These are phyloP conservation scores for Nansenia antarctica DNA, from an alignment of 2,113 vertebrate species.

Conservation along the genomic window DNA sequence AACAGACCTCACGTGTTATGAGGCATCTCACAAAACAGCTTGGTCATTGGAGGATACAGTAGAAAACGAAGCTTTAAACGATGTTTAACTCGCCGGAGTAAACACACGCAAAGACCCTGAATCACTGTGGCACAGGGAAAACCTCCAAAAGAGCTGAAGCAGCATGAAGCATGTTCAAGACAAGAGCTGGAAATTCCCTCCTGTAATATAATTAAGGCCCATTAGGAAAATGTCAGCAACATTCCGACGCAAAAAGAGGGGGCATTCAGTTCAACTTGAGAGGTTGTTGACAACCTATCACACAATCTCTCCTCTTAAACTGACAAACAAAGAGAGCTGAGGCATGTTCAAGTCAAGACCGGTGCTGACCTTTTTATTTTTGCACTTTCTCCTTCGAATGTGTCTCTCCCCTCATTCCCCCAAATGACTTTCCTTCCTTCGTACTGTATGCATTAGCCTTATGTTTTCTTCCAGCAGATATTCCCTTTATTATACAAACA, in stretches of 20 bases:
- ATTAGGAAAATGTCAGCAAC: constrained; percentile 23
- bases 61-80: constrained; percentile 15
- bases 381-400: not conserved
- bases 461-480: not conserved
- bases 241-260: constrained; percentile 8
- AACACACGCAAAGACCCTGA: constrained; percentile 15
- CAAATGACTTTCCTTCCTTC: constrained; percentile 21
- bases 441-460: too few species aligned
- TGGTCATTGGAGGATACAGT: constrained; percentile 33
- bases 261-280: constrained; percentile 11
- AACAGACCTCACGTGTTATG: constrained; percentile 33
- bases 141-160: constrained; percentile 17
- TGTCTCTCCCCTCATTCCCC: constrained; percentile 9
- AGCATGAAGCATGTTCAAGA: too few species aligned
- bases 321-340: constrained; percentile 18
- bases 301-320: constrained; percentile 12
- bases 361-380: constrained; percentile 22
- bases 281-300: constrained; percentile 11
- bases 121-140: constrained; percentile 31
- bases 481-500: constrained; percentile 18
- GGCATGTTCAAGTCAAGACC: constrained; percentile 11
- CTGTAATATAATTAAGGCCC: constrained; percentile 27
- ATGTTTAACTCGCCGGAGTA: constrained; percentile 7
- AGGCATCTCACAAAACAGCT: constrained; percentile 19
- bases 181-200: not conserved